Conservation (phyloP, 2,888 invertebrate genomes). For the Thalpophila matura region DNA sequence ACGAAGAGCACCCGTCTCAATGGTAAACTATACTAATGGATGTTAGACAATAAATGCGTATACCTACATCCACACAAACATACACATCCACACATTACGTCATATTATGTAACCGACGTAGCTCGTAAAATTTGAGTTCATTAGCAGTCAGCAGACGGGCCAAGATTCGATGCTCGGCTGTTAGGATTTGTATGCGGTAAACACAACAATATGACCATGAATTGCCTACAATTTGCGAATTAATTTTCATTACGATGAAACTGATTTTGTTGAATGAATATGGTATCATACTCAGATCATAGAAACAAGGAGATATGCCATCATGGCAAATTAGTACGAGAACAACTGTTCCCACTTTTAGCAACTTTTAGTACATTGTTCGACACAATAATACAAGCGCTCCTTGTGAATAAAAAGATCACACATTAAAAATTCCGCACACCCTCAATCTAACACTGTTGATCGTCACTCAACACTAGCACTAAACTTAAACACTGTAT, state of each 20-base stretch:
- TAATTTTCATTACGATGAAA: constrained; percentile 34
- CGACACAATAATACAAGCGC: too few species aligned
- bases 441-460: too few species aligned
- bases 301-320: neutral
- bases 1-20: too few species aligned
- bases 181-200: constrained; percentile 73
- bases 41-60: constrained; percentile 29
- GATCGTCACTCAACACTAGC: too few species aligned
- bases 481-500: too few species aligned
- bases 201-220: constrained; percentile 72
- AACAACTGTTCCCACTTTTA: too few species aligned
- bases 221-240: constrained; percentile 71
- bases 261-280: constrained; percentile 39
- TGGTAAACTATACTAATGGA: constrained; percentile 26
- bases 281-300: neutral
- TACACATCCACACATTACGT: constrained; percentile 64
- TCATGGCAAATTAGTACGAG: too few species aligned
- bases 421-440: too few species aligned
- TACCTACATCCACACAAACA: constrained; percentile 23
- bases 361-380: too few species aligned
- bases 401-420: too few species aligned
- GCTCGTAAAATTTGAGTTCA: constrained; percentile 76
- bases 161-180: constrained; percentile 70
- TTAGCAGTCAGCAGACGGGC: constrained; percentile 76
- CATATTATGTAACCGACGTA: constrained; percentile 71